A percentile compares a stretch with the other conserved stretches of the same genome.
Conservation (phyloP, 2,113 vertebrate genomes). For the Origma solitaria region DNA sequence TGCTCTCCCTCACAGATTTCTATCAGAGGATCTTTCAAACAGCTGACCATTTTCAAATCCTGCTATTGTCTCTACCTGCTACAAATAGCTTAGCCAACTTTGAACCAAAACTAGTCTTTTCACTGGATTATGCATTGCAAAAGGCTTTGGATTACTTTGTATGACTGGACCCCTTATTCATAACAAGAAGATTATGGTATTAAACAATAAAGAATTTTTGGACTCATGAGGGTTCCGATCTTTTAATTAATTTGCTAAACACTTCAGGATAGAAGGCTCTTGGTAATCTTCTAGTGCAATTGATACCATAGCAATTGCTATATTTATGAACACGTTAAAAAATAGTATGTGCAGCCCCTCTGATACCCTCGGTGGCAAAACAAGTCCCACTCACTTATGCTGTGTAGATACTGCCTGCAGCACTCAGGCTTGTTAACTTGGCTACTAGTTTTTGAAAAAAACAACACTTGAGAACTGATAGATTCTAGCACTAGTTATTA, state of each 20-base stretch:
- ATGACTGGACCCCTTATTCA: slow-evolving; percentile 42
- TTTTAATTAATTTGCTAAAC: slow-evolving; percentile 53
- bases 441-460: background rate
- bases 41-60: slow-evolving; percentile 4
- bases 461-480: background rate
- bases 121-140: slow-evolving; percentile 52
- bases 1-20: background rate
- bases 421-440: background rate
- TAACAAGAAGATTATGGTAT: slow-evolving; percentile 59
- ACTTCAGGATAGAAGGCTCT: slow-evolving; percentile 1
- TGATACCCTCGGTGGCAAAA: background rate
- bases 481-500: background rate
- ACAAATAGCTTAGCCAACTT: slow-evolving; percentile 7
- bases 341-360: background rate
- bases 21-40: background rate
- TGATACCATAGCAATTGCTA: background rate
- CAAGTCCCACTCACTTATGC: background rate
- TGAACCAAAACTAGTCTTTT: slow-evolving; percentile 10
- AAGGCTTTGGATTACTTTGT: slow-evolving; percentile 53
- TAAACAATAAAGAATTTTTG: slow-evolving; percentile 53
- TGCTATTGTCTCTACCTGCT: background rate
- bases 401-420: background rate
- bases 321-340: background rate
- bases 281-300: slow-evolving; percentile 18
- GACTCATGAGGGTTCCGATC: background rate